Evolutionary conservation across 2,797 vertebrate species (phyloP).

Genomic region (Tenualosa thibaudeaui): DNA sequence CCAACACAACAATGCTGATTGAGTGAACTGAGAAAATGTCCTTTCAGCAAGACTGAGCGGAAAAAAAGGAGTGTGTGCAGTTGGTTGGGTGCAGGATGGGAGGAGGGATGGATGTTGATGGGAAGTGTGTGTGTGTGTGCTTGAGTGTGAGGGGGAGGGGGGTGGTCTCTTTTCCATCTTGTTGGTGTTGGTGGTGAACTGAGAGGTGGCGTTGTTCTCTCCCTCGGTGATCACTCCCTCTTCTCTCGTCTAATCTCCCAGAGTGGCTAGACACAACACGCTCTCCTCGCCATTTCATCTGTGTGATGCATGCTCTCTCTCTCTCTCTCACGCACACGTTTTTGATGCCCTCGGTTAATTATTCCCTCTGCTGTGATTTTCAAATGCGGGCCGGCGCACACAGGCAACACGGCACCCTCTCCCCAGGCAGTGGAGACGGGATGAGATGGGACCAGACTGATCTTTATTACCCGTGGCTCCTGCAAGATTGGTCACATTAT

Average conservation of each 20-base stretch:
- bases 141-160: neutral
- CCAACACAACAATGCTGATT: slow-evolving; percentile 11
- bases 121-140: too few species aligned
- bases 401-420: neutral
- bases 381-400: neutral
- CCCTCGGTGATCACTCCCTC: neutral
- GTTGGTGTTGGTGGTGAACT: neutral
- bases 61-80: neutral
- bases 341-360: neutral
- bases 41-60: slow-evolving; percentile 1
- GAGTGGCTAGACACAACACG: neutral
- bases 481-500: neutral
- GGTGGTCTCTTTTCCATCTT: slow-evolving; percentile 2
- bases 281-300: neutral
- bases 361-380: neutral
- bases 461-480: slow-evolving; percentile 5
- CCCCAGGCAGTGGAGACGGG: neutral
- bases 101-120: neutral
- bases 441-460: neutral
- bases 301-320: slow-evolving; percentile 1
- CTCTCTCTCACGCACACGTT: neutral
- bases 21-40: slow-evolving; percentile 20
- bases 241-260: neutral
- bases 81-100: neutral
- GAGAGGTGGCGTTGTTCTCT: neutral